These are phyloP conservation scores for Sorex araneus DNA, from an alignment of 2,113 vertebrate genomes.

Conservation along the genomic window DNA sequence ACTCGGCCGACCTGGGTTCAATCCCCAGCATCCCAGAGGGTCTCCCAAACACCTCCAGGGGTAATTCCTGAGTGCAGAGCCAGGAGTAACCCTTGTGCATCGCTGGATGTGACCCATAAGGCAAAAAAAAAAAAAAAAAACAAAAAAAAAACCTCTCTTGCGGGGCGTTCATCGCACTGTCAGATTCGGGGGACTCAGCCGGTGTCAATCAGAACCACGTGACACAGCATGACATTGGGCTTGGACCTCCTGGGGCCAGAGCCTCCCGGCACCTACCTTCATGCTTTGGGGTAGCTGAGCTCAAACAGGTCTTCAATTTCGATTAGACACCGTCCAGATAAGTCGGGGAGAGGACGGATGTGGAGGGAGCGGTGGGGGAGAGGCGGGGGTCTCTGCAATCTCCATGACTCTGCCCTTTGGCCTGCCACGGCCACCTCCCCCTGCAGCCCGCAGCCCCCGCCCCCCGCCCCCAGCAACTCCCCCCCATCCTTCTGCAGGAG, in stretches of 20 bases:
- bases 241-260: too few species aligned
- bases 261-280: too few species aligned
- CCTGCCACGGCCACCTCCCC: conserved; percentile 18
- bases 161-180: conserved; percentile 68
- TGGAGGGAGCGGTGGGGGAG: background rate
- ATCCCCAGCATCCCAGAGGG: too few species aligned
- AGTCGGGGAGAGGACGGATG: background rate
- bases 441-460: conserved; percentile 2
- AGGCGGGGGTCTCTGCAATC: background rate
- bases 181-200: conserved; percentile 59
- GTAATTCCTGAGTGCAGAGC: too few species aligned
- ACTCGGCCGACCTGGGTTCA: too few species aligned
- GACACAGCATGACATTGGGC: too few species aligned
- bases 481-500: too few species aligned
- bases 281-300: conserved; percentile 62
- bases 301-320: conserved; percentile 78
- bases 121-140: background rate
- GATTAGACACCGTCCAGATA: conserved; percentile 79
- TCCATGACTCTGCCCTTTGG: background rate
- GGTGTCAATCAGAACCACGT: too few species aligned
- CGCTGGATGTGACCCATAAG: too few species aligned
- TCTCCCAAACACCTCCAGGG: too few species aligned
- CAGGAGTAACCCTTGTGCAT: too few species aligned
- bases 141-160: background rate
- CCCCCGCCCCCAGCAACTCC: background rate